These are phyloP conservation scores for Caenorhabditis inopinata DNA, from an alignment of 1,140 invertebrate species.

Conservation along the genomic window DNA sequence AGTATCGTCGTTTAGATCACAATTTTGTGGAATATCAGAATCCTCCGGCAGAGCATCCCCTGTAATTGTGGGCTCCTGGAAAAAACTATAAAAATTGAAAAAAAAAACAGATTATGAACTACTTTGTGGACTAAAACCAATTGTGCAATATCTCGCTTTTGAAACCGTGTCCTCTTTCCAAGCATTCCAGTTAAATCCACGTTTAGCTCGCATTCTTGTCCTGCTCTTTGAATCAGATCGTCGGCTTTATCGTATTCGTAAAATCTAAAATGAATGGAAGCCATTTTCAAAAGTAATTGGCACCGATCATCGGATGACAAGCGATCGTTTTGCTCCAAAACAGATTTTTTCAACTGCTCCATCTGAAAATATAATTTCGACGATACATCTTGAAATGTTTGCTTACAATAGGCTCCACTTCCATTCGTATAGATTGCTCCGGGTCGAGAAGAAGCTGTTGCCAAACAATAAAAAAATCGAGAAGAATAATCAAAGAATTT, in stretches of 20 bases:
- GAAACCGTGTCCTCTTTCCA: slow-evolving; percentile 85
- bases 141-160: slow-evolving; percentile 79
- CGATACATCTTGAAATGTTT: too few relatives aligned
- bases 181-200: slow-evolving; percentile 72
- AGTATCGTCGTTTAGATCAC: slow-evolving; percentile 34
- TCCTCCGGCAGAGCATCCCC: not conserved
- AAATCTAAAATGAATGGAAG: not conserved
- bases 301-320: not conserved
- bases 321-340: not conserved
- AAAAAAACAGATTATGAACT: too few relatives aligned
- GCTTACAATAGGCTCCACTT: not conserved
- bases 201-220: slow-evolving; percentile 8
- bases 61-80: not conserved
- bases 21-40: slow-evolving; percentile 15
- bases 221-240: not conserved
- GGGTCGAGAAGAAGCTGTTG: not conserved
- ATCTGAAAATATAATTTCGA: too few relatives aligned
- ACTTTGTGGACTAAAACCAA: slow-evolving; percentile 71
- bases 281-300: slow-evolving; percentile 4
- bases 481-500: not conserved
- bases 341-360: not conserved
- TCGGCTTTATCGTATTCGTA: slow-evolving; percentile 35
- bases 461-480: slow-evolving; percentile 1
- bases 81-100: not conserved
- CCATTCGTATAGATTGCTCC: not conserved